Percentiles rank a stretch among this genome's conserved stretches.
Evolutionary conservation across 1,140 invertebrate genomes (phyloP).

Genomic region (Eupristina koningsbergeri): DNA sequence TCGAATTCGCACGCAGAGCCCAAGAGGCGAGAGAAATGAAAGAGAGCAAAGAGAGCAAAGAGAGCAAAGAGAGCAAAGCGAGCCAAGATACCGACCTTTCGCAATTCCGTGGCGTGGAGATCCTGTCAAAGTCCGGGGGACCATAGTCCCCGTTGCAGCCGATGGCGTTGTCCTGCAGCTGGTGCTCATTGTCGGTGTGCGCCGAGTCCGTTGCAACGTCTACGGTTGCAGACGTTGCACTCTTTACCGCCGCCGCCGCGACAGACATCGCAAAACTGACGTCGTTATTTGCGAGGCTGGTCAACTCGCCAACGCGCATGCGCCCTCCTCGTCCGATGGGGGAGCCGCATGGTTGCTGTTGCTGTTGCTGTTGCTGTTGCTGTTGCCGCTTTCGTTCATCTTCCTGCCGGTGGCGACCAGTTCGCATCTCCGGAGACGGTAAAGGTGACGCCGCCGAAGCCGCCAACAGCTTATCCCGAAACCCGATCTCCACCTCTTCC

Average conservation of each 20-base stretch:
- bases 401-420: neutral
- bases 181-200: slow-evolving; percentile 9
- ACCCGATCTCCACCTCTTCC: slow-evolving; percentile 64
- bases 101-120: neutral
- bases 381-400: slow-evolving; percentile 50
- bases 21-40: too few relatives aligned
- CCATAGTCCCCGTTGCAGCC: neutral
- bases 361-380: slow-evolving; percentile 48
- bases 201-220: slow-evolving; percentile 37
- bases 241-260: slow-evolving; percentile 67
- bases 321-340: slow-evolving; percentile 33
- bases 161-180: neutral
- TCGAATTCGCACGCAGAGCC: too few relatives aligned
- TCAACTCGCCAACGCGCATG: slow-evolving; percentile 48
- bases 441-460: neutral
- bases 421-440: neutral
- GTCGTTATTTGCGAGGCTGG: slow-evolving; percentile 46
- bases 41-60: too few relatives aligned
- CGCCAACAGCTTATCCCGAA: slow-evolving; percentile 35
- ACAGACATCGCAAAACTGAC: slow-evolving; percentile 71
- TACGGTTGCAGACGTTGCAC: slow-evolving; percentile 32
- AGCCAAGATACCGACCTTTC: slow-evolving; percentile 30
- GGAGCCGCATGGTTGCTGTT: slow-evolving; percentile 40
- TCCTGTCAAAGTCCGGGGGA: neutral
- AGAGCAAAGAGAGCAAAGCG: too few relatives aligned